Evolutionary conservation across 53 echinoderm and acorn worm genomes (phyloP).

Genomic region (Holothuria scabra): DNA sequence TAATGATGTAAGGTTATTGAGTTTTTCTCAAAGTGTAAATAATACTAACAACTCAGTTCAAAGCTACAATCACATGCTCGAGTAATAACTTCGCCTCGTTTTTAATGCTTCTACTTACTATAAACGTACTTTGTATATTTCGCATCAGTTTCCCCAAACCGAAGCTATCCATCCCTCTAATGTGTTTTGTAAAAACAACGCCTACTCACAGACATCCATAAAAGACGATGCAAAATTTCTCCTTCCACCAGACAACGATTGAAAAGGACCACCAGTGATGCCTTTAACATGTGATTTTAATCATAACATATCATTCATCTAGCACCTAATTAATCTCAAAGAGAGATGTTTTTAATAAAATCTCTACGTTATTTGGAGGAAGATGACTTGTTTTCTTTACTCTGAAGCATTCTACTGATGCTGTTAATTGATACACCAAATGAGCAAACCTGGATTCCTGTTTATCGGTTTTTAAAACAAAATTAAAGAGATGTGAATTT

Average conservation of each 20-base stretch:
- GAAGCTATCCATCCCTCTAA: too few relatives aligned
- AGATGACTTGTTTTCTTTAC: constrained; percentile 1
- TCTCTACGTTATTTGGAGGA: constrained; percentile 1
- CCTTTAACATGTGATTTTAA: constrained; percentile 41
- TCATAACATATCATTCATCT: constrained; percentile 47
- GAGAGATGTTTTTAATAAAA: constrained; percentile 14
- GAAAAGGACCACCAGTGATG: neutral
- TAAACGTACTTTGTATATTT: too few relatives aligned
- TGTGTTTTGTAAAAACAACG: too few relatives aligned
- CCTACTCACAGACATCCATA: too few relatives aligned
- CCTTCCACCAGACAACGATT: neutral
- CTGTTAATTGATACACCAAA: constrained; percentile 35
- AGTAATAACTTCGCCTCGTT: too few relatives aligned
- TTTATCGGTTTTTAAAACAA: constrained; percentile 14
- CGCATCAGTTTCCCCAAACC: too few relatives aligned
- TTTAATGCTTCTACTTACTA: too few relatives aligned
- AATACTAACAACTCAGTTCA: too few relatives aligned
- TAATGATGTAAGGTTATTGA: too few relatives aligned
- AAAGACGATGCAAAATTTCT: too few relatives aligned
- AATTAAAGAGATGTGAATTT: constrained; percentile 34
- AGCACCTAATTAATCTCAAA: constrained; percentile 33
- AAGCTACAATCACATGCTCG: too few relatives aligned
- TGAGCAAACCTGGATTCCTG: neutral
- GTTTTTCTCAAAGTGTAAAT: too few relatives aligned
- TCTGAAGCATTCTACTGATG: neutral